Base-by-base conservation (phyloP, 2,888 invertebrate species). In the Dicranocentrus wangi region DNA sequence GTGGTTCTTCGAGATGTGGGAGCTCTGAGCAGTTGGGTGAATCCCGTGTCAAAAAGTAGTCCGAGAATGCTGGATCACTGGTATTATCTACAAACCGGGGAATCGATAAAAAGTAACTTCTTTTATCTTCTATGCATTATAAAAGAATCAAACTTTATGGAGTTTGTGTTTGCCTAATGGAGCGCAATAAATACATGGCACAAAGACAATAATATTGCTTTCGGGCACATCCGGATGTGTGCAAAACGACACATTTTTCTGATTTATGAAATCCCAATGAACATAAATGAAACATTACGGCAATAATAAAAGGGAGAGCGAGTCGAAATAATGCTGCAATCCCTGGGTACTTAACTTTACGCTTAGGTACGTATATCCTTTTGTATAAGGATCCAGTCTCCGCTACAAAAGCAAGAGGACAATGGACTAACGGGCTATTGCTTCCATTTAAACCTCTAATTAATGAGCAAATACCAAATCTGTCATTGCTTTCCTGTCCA, bases 1-100 rank as follows among this genome's bases (percentile, higher is more conserved):
- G 2, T 21, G 5, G 1, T 1, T 73, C 80, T 32, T 25, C 73
- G 39, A 47, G 39, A 70, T 53, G 47, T 19, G 58, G 42, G 61
- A 43, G 58, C 47, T 71, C 79, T 79, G 79, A 79, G 66, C 79
- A 79, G 79, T 79, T 79, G 51, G 55, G 27, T 39, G 77, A 77
- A 69, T 77, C 77, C 32, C 53, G 68, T 63, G 77, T 69, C 42
- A 70, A 61, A 70, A 53, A 63, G 63, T 70, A 77, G 70, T 77
- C 77, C 53, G 77, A 42, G 27, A 63, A 60, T 32, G 61, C 61
- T 53, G 69, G 25, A 70, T 63, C 77, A 32, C 23, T 77, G 17
- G 76, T 8, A 63, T 70, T 77, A 77, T 77, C 77, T 77, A 21
- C 32, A 51, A 58, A 47, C 5, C 3, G 47, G 47, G 53, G 43